Percentiles rank a stretch among this genome's conserved stretches.
phyloP scores from a whole-genome alignment of 2,113 vertebrate species.

The Ciconia stormi region DNA sequence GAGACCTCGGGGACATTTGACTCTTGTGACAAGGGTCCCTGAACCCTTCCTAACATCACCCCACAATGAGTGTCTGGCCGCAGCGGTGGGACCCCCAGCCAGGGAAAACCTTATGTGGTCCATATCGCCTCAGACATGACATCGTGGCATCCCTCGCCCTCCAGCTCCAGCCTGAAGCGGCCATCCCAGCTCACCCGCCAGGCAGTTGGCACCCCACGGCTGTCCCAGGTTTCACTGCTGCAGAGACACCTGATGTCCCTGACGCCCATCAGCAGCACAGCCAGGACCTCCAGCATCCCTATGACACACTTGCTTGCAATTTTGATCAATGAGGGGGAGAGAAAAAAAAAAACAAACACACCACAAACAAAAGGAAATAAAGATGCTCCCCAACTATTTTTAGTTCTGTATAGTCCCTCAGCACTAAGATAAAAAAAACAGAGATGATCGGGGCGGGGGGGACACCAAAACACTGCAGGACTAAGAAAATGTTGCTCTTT shows the following conservation, averaged over 20 bases:
- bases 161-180: neutral
- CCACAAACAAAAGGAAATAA: neutral
- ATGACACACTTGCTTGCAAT: accelerated
- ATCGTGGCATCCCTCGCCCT: accelerated
- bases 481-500: neutral
- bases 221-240: neutral
- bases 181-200: accelerated
- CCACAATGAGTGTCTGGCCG: neutral
- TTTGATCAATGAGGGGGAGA: neutral
- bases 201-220: neutral
- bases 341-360: no score
- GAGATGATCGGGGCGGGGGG: neutral
- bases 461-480: neutral
- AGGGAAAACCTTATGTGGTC: neutral
- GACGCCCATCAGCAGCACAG: neutral
- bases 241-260: neutral
- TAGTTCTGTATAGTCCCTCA: neutral
- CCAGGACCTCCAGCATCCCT: neutral
- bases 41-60: neutral
- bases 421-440: neutral
- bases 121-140: neutral
- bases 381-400: neutral
- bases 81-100: accelerated
- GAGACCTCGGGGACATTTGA: neutral
- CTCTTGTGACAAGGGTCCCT: neutral